Conservation (phyloP, 1,140 invertebrate species). For the Apolygus lucorum region DNA sequence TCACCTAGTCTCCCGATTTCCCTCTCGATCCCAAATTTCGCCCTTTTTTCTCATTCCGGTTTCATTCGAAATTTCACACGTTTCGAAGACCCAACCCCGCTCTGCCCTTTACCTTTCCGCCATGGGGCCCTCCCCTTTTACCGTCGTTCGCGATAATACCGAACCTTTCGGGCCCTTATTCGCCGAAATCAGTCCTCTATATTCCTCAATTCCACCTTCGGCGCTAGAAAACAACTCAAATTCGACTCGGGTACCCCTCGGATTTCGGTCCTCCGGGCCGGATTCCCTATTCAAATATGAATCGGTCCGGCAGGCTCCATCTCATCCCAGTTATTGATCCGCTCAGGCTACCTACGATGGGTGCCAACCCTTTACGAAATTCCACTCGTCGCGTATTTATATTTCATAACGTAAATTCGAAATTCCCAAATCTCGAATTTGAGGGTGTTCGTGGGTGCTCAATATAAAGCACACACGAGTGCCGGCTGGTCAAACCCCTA, state of each 20-base stretch:
- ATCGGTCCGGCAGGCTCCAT: neutral
- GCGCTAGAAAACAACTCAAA: neutral
- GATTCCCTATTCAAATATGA: neutral
- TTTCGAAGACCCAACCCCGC: neutral
- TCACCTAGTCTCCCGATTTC: neutral
- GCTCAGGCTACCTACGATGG: neutral
- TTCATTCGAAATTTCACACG: neutral
- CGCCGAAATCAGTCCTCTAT: no score
- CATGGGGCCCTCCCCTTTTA: neutral
- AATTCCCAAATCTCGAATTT: no score
- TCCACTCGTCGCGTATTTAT: no score
- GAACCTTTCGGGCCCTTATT: neutral
- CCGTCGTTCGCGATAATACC: neutral
- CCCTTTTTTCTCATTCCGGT: neutral
- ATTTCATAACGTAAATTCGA: no score
- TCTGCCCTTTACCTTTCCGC: constrained; percentile 1
- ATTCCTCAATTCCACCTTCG: neutral
- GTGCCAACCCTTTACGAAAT: neutral
- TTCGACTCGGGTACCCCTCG: neutral
- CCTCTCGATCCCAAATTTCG: neutral
- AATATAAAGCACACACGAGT: no score
- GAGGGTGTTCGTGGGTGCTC: no score
- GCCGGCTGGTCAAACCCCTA: no score
- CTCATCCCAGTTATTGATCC: constrained; percentile 11
- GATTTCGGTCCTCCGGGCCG: neutral